These are phyloP conservation scores for Thaumetopoea pityocampa DNA, from an alignment of 1,140 invertebrate species.

Conservation along the genomic window DNA sequence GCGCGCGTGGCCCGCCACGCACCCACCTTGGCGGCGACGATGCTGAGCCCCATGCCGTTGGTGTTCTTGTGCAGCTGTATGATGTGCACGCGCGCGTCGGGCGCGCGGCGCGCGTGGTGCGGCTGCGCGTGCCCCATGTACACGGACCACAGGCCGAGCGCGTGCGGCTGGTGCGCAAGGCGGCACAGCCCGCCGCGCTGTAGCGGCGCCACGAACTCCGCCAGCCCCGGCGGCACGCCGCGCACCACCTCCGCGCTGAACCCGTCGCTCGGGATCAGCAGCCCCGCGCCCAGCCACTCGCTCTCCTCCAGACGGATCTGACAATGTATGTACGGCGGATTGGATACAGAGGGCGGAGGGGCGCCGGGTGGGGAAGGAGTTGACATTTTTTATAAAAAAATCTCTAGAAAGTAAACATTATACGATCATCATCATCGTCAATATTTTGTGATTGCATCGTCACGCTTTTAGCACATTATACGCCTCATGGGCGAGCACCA, in stretches of 20 bases:
- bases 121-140: constrained; percentile 84
- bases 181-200: constrained; percentile 91
- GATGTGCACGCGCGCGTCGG: constrained; percentile 83
- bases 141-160: constrained; percentile 95
- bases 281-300: constrained; percentile 90
- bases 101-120: constrained; percentile 70
- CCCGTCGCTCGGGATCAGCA: constrained; percentile 97
- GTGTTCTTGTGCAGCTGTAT: constrained; percentile 94
- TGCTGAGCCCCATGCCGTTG: constrained; percentile 94
- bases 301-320: constrained; percentile 85
- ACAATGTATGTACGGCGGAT: too few relatives aligned
- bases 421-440: too few relatives aligned
- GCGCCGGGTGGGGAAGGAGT: too few relatives aligned
- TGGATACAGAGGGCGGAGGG: too few relatives aligned
- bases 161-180: constrained; percentile 91
- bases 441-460: too few relatives aligned
- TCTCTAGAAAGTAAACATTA: too few relatives aligned
- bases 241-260: constrained; percentile 97
- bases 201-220: constrained; percentile 93
- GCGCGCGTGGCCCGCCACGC: too few relatives aligned
- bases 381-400: too few relatives aligned
- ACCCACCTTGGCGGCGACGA: constrained; percentile 93
- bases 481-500: too few relatives aligned
- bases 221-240: constrained; percentile 93
- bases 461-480: too few relatives aligned